phyloP scores from a whole-genome alignment of 2,888 invertebrate genomes.

The Phyto melanocephala region DNA sequence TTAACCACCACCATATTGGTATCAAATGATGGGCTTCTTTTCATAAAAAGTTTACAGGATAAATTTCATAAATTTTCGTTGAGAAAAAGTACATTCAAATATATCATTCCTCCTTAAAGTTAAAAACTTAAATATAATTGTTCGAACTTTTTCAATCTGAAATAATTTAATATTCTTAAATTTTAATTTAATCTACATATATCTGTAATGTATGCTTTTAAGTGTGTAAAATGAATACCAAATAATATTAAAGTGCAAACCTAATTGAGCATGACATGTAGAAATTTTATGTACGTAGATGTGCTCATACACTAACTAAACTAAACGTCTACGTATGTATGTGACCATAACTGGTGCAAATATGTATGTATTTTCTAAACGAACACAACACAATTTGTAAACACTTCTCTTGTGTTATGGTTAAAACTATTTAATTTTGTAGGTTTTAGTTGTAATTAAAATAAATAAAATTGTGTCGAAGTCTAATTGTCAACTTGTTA shows the following conservation, averaged over 20 bases:
- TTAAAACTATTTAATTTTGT: conserved; percentile 1
- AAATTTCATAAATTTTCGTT: no score
- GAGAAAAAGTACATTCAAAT: no score
- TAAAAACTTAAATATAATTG: no score
- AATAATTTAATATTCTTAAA: not conserved
- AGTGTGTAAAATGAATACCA: not conserved
- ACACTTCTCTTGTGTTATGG: not conserved
- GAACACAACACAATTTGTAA: not conserved
- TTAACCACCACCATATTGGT: no score
- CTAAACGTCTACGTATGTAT: not conserved
- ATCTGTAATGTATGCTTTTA: not conserved
- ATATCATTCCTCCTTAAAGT: no score
- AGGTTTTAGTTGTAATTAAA: conserved; percentile 12
- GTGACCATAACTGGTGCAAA: not conserved
- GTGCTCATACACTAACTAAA: not conserved
- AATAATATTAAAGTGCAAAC: conserved; percentile 24
- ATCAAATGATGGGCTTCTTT: no score
- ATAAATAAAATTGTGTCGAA: not conserved
- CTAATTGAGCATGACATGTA: conserved; percentile 19
- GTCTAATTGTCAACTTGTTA: not conserved
- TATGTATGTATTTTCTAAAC: not conserved
- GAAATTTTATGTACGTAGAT: conserved; percentile 1
- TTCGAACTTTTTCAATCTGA: no score
- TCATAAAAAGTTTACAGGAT: no score
- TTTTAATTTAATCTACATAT: no score